These are phyloP conservation scores for Drosophila demipolita DNA, from an alignment of 2,888 invertebrate genomes.

Conservation along the genomic window DNA sequence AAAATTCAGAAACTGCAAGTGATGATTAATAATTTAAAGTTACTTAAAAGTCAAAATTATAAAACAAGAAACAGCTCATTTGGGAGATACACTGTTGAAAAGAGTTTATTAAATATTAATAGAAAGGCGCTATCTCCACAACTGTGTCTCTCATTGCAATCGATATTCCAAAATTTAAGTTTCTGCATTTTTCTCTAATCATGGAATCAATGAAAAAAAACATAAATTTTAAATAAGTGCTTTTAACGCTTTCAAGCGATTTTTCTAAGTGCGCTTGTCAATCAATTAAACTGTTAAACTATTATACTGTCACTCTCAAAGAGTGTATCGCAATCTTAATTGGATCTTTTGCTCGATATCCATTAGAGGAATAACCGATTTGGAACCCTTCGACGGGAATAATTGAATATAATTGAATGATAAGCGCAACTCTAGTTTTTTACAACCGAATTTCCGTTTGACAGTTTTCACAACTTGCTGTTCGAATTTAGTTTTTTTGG, in stretches of 20 bases:
- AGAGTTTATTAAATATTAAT: background rate
- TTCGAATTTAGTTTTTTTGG: slow-evolving; percentile 13
- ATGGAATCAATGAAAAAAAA: no score
- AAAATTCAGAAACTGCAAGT: slow-evolving; percentile 7
- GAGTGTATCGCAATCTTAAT: slow-evolving; percentile 22
- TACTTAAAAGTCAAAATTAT: background rate
- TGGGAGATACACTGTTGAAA: background rate
- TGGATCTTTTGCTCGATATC: slow-evolving; percentile 23
- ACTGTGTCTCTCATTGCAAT: background rate
- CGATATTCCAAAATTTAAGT: background rate
- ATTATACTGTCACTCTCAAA: background rate
- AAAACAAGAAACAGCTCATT: background rate
- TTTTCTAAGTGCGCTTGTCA: background rate
- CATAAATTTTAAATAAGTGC: no score
- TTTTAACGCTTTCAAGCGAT: no score
- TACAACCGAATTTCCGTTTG: slow-evolving; percentile 52
- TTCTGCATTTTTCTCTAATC: background rate
- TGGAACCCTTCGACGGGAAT: slow-evolving; percentile 14
- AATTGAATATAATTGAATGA: slow-evolving; percentile 61
- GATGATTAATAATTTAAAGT: slow-evolving; percentile 21
- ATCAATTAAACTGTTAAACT: background rate
- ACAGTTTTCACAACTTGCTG: slow-evolving; percentile 35
- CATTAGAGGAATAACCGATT: slow-evolving; percentile 15
- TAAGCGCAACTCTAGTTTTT: slow-evolving; percentile 40
- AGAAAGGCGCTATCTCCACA: background rate